Evolutionary conservation across 1,140 invertebrate genomes (phyloP).

Genomic region (Aphaenogaster rudis): DNA sequence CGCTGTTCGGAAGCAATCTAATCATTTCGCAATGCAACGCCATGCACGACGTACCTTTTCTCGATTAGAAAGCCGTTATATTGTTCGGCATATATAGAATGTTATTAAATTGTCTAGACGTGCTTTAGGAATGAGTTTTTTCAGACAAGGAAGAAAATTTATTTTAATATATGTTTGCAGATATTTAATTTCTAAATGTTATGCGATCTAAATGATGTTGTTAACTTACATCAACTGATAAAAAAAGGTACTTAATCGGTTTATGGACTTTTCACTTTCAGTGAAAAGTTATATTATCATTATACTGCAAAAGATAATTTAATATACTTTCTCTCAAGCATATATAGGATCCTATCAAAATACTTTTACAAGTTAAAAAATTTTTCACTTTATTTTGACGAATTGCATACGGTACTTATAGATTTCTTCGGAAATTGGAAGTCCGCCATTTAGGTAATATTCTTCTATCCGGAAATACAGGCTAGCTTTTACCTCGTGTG

Average conservation of each 20-base stretch:
- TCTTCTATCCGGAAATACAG: conserved; percentile 49
- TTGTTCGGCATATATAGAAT: neutral
- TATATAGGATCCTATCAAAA: too few species aligned
- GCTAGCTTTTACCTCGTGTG: conserved; percentile 30
- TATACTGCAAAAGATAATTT: too few species aligned
- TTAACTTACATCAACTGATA: too few species aligned
- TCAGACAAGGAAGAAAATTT: neutral
- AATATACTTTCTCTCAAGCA: too few species aligned
- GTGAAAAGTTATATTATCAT: too few species aligned
- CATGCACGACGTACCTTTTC: neutral
- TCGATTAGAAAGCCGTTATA: neutral
- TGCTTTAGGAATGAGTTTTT: neutral
- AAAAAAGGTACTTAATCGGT: neutral
- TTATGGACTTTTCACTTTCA: neutral
- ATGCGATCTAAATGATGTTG: too few species aligned
- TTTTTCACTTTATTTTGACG: neutral
- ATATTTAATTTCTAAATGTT: neutral
- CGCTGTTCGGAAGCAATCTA: neutral
- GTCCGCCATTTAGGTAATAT: neutral
- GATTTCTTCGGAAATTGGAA: neutral
- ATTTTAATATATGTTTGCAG: neutral
- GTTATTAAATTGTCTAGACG: neutral
- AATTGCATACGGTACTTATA: neutral
- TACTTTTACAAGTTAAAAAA: too few species aligned
- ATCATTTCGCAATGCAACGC: conserved; percentile 28